Evolutionary conservation across 2,113 vertebrate genomes (phyloP).

Genomic region (Dendrocopos noguchii): DNA sequence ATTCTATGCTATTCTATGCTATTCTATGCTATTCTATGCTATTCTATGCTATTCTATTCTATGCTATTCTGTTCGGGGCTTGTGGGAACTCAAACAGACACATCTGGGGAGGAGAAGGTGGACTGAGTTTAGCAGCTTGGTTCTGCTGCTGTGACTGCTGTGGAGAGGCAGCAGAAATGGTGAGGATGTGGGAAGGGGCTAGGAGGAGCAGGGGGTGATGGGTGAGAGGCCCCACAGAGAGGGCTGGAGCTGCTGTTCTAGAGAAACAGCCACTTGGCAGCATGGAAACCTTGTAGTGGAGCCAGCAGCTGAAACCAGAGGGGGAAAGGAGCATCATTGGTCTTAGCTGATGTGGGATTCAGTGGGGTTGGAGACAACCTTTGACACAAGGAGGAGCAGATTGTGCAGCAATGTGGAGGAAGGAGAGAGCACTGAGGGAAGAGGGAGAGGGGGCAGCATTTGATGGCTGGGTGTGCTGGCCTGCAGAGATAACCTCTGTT

Average conservation of each 20-base stretch:
- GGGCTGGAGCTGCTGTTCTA: not conserved
- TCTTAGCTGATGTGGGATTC: not conserved
- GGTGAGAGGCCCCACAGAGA: not conserved
- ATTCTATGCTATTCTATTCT: too few relatives aligned
- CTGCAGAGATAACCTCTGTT: not conserved
- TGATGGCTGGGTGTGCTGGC: not conserved
- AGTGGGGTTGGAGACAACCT: not conserved
- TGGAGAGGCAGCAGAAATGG: not conserved
- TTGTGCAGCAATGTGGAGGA: not conserved
- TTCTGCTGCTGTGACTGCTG: not conserved
- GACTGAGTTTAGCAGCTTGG: not conserved
- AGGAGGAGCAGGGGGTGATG: not conserved
- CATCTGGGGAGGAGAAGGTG: rapidly evolving
- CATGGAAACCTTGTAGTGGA: not conserved
- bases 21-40: too few relatives aligned
- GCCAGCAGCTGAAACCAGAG: not conserved
- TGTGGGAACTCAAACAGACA: too few relatives aligned
- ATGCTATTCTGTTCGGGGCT: rapidly evolving
- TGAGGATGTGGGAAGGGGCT: not conserved
- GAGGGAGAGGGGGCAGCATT: not conserved
- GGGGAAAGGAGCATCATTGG: rapidly evolving
- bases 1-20: too few relatives aligned
- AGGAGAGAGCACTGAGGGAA: not conserved
- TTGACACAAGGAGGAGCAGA: not conserved
- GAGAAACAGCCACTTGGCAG: not conserved